A percentile compares a stretch with the other conserved stretches of the same genome.
Evolutionary conservation across 2,888 invertebrate species (phyloP).

Genomic region (Julus scandinavius): DNA sequence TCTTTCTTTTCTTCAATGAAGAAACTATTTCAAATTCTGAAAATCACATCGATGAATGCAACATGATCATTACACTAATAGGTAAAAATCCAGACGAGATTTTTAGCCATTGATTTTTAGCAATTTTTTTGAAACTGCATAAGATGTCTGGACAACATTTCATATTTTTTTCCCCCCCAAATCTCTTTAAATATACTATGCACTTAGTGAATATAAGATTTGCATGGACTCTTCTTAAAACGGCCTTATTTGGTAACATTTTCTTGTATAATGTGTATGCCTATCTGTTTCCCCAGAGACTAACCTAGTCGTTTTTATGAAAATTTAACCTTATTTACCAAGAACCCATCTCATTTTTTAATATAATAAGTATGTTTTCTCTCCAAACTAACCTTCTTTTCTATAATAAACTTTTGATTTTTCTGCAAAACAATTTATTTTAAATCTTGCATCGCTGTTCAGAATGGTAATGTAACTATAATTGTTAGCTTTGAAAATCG

Average conservation of each 20-base stretch:
- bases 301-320: not conserved
- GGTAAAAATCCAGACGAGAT: not conserved
- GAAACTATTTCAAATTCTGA: not conserved
- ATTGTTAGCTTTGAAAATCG: not conserved
- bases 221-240: no score
- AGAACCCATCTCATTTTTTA: no score
- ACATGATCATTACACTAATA: conserved; percentile 12
- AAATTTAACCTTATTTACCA: no score
- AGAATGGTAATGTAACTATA: no score
- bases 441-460: no score
- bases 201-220: no score
- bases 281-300: not conserved
- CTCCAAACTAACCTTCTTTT: not conserved
- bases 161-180: not conserved
- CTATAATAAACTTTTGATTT: no score
- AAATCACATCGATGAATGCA: not conserved
- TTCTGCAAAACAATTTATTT: no score
- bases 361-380: not conserved
- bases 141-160: not conserved
- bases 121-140: not conserved
- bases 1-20: not conserved
- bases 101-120: not conserved
- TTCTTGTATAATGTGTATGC: no score
- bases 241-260: no score
- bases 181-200: no score